phyloP scores from a whole-genome alignment of 2,888 invertebrate genomes.

The Agrotis segetum region DNA sequence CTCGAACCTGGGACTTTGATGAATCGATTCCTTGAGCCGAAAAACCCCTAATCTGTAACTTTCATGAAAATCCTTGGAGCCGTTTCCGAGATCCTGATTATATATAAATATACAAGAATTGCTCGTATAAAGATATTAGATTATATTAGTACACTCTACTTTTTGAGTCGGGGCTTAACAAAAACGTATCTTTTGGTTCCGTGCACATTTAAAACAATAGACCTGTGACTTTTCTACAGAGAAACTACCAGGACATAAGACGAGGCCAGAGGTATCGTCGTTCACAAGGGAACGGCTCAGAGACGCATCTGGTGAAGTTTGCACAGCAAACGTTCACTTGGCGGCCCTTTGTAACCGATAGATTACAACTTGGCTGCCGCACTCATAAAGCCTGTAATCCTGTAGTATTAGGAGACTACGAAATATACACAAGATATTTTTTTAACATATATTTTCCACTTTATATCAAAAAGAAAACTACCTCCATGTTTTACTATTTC shows the following conservation, averaged over 20 bases:
- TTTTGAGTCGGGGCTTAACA: too few species aligned
- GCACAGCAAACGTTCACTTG: conserved; percentile 72
- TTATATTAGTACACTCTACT: too few species aligned
- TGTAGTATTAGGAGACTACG: conserved; percentile 35
- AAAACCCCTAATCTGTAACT: too few species aligned
- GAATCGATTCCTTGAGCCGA: too few species aligned
- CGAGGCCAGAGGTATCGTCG: conserved; percentile 55
- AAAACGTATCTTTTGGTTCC: background rate
- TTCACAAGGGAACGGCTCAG: conserved; percentile 72
- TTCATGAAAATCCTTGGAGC: too few species aligned
- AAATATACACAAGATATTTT: conserved; percentile 4
- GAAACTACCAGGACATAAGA: conserved; percentile 72
- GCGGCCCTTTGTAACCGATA: conserved; percentile 75
- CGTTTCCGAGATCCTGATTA: too few species aligned
- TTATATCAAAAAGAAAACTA: too few species aligned
- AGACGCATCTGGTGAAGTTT: conserved; percentile 73
- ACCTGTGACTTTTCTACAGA: conserved; percentile 27
- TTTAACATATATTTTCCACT: too few species aligned
- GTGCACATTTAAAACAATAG: conserved; percentile 1
- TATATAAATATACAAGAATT: too few species aligned
- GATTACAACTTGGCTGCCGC: conserved; percentile 67
- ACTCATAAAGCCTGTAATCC: conserved; percentile 29
- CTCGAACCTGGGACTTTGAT: too few species aligned
- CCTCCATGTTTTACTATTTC: too few species aligned
- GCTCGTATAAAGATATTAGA: too few species aligned